Evolutionary conservation across 2,797 vertebrate genomes (phyloP).

Genomic region (Phyllotis vaccarum): DNA sequence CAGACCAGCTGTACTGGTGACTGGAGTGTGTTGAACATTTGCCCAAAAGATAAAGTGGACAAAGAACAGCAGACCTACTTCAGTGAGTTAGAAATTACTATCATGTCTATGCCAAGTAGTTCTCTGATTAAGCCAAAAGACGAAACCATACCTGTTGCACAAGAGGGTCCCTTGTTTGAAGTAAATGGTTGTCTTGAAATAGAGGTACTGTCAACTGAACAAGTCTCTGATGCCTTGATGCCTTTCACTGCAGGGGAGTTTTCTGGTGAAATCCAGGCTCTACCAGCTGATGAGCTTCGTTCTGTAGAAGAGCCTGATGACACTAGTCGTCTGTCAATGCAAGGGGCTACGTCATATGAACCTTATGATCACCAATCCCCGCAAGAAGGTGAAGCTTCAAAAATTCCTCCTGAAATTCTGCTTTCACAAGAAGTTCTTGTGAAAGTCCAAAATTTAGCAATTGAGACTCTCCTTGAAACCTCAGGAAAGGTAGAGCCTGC

Average conservation of each 20-base stretch:
- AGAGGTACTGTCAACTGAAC: neutral
- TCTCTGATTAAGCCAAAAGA: slow-evolving; percentile 50
- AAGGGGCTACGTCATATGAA: neutral
- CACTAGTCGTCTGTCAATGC: neutral
- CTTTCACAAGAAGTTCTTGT: neutral
- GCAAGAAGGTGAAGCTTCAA: neutral
- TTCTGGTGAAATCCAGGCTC: neutral
- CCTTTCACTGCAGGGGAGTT: neutral
- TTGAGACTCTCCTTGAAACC: neutral
- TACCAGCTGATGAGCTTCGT: neutral
- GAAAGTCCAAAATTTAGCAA: neutral
- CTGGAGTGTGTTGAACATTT: slow-evolving; percentile 3
- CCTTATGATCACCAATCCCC: neutral
- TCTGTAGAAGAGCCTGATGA: neutral
- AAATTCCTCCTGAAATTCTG: neutral
- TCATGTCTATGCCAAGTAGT: neutral
- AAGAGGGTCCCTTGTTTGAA: neutral
- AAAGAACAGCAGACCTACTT: slow-evolving; percentile 73
- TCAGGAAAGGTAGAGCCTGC: neutral
- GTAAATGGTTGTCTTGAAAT: neutral
- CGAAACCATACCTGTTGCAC: neutral
- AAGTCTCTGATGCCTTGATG: neutral
- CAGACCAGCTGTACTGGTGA: slow-evolving; percentile 75
- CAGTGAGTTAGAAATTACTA: slow-evolving; percentile 39
- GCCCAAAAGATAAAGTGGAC: slow-evolving; percentile 47